Evolutionary conservation across 2,888 invertebrate genomes (phyloP).

Genomic region (Diarsia rubi): DNA sequence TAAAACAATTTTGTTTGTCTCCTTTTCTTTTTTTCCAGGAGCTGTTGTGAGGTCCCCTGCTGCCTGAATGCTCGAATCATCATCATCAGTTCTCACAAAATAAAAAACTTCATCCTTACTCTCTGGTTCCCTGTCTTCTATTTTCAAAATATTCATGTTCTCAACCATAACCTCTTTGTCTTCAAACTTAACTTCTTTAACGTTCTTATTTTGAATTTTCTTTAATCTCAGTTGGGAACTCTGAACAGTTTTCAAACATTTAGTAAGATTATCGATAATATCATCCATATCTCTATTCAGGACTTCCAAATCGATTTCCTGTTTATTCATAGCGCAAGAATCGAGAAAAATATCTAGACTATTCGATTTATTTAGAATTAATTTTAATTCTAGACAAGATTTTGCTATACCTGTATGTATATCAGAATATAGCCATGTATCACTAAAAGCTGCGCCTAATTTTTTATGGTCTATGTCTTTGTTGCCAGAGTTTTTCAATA

Average conservation of each 20-base stretch:
- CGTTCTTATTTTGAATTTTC: conserved; percentile 80
- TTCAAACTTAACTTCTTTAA: conserved; percentile 57
- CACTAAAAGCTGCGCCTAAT: conserved; percentile 76
- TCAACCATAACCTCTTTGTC: conserved; percentile 71
- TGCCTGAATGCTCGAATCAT: conserved; percentile 67
- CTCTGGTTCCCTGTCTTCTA: conserved; percentile 82
- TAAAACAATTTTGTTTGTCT: conserved; percentile 83
- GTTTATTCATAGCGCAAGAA: conserved; percentile 83
- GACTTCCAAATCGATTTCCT: conserved; percentile 80
- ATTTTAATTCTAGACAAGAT: conserved; percentile 82
- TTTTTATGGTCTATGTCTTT: conserved; percentile 76
- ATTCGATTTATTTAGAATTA: conserved; percentile 82
- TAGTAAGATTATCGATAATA: conserved; percentile 81
- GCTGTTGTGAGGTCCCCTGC: conserved; percentile 80
- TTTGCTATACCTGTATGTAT: conserved; percentile 84
- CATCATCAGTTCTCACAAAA: conserved; percentile 85
- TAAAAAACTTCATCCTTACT: conserved; percentile 88
- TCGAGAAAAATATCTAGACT: conserved; percentile 86
- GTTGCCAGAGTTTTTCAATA: conserved; percentile 83
- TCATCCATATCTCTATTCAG: conserved; percentile 84
- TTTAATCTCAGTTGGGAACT: conserved; percentile 83
- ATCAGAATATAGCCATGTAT: conserved; percentile 86
- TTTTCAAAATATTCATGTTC: conserved; percentile 74
- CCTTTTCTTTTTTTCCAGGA: conserved; percentile 84
- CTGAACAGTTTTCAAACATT: conserved; percentile 81